Base-by-base conservation (phyloP, 2,888 invertebrate species). In the Harpalus rubripes region DNA sequence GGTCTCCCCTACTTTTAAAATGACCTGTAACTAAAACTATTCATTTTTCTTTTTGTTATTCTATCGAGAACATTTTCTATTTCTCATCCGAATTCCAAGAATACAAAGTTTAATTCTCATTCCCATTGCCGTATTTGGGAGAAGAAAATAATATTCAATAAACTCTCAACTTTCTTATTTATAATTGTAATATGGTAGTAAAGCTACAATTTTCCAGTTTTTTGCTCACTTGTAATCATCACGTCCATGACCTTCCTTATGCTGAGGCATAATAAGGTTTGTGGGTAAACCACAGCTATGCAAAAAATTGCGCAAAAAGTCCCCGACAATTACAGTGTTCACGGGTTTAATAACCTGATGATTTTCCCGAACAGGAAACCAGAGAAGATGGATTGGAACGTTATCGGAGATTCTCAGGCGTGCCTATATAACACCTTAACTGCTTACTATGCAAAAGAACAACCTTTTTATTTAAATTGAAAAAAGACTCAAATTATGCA, bases 261-360 rank as follows among this genome's bases (percentile, higher is more conserved):
- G 44, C 44, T 12, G 18, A 18, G 16, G 41, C 41, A 16, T 74
- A 79, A 79, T 79, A 79, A 79, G 79, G 79, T 79, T 79, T 79
- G 79, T 79, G 52, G 79, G 79, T 79, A 79, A 79, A 79, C 79
- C 79, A 41, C 79, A 79, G 16, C 39, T 18, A 79, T 79, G 58
- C 18, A 39, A 41, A 58, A 78, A 78, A 79, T 10, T 32, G 8
- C 12, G 59, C 41, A 79, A 79, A 58, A 78, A 79, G 10, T 10
- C 18, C 8, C 12, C 44, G 72, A 74, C 72, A 74, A 74, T 61
- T 79, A 59, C 61, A 61, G 58, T 79, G 39, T 32, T 78, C 56
- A 26, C 32, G 39, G 12, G 26, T 78, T 76, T 26, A 78, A 79
- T 58, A 59, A 39, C 79, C 12, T 12, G 44, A 52, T 52, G 44